These are phyloP conservation scores for Zaprionus ghesquierei DNA, from an alignment of 1,140 invertebrate genomes.

Conservation along the genomic window DNA sequence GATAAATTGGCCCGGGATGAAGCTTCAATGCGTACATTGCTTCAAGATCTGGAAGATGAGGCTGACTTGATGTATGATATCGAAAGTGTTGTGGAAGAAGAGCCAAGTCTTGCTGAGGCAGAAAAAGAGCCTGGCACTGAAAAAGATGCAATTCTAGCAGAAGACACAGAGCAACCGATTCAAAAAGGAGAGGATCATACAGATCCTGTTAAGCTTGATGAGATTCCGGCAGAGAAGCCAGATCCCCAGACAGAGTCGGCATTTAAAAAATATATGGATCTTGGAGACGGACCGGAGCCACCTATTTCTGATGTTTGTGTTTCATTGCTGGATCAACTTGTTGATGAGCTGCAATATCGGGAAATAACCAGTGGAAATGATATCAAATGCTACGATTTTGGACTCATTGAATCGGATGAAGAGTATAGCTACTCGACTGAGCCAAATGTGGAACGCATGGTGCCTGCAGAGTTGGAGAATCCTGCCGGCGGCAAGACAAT, in stretches of 20 bases:
- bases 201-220: neutral
- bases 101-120: neutral
- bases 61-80: neutral
- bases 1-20: slow-evolving; percentile 53
- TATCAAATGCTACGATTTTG: slow-evolving; percentile 54
- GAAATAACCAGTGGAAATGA: neutral
- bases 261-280: neutral
- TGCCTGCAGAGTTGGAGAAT: slow-evolving; percentile 44
- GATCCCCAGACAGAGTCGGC: too few species aligned
- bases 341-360: slow-evolving; percentile 43
- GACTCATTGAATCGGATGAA: slow-evolving; percentile 63
- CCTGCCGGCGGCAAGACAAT: slow-evolving; percentile 56
- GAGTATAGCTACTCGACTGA: slow-evolving; percentile 58
- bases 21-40: slow-evolving; percentile 35
- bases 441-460: slow-evolving; percentile 40
- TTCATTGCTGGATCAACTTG: slow-evolving; percentile 43
- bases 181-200: neutral
- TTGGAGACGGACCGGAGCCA: neutral
- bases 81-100: neutral
- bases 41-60: slow-evolving; percentile 58
- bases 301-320: slow-evolving; percentile 9
- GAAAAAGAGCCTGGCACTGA: neutral
- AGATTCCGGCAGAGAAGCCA: neutral
- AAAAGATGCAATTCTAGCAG: neutral
- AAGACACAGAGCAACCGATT: neutral